Conservation (phyloP, 1,140 invertebrate genomes). For the Drosophila triauraria region DNA sequence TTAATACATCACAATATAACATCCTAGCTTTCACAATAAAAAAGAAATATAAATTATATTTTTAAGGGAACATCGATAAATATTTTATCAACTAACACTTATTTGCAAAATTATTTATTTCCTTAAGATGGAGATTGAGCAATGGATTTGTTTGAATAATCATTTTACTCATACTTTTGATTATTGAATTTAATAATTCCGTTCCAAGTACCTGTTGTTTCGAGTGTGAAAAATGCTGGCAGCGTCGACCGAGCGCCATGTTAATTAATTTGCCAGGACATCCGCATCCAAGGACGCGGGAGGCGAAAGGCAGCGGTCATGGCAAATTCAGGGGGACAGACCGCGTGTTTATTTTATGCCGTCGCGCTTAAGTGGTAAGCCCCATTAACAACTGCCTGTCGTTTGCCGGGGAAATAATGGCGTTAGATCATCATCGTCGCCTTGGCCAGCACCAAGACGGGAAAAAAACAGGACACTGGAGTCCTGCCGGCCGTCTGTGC, state of each 20-base stretch:
- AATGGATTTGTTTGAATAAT: too few species aligned
- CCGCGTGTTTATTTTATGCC: conserved; percentile 80
- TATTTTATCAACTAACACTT: too few species aligned
- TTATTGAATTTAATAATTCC: not conserved
- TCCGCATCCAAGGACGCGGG: conserved; percentile 41
- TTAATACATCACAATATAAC: too few species aligned
- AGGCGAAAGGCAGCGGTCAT: not conserved
- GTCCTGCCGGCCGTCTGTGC: conserved; percentile 51
- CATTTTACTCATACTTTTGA: too few species aligned
- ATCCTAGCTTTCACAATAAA: too few species aligned
- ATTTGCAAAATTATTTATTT: too few species aligned
- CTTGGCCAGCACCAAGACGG: conserved; percentile 29
- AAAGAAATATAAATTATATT: too few species aligned
- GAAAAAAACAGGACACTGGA: conserved; percentile 36
- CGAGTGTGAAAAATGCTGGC: conserved; percentile 25
- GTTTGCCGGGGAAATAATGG: conserved; percentile 78
- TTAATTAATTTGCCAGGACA: conserved; percentile 84
- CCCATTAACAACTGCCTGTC: conserved; percentile 83
- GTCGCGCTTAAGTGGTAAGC: conserved; percentile 82
- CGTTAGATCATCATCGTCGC: conserved; percentile 82
- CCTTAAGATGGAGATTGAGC: too few species aligned
- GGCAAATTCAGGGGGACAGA: not conserved
- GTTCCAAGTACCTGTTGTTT: conserved; percentile 2
- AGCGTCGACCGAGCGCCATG: conserved; percentile 58
- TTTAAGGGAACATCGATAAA: too few species aligned